Evolutionary conservation across 2,888 invertebrate genomes (phyloP), one percentile per base, ranked within the genome.

Genomic region (Athalia rosae): DNA sequence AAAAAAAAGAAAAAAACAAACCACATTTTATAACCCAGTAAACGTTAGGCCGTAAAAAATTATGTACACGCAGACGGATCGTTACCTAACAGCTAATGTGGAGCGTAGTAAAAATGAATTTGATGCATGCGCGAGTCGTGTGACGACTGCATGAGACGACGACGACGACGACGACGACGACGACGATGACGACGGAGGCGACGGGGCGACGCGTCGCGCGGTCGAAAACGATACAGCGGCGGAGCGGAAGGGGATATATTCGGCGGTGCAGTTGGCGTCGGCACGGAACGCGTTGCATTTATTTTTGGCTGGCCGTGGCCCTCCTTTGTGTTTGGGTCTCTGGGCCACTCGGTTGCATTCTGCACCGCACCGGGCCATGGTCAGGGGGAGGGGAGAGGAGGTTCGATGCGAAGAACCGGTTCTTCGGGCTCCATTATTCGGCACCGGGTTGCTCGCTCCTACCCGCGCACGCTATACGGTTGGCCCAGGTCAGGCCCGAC

Each of bases 271-370:
- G 67, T 9, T 50, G 43, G 13, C n/a, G 58, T 45, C n/a, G 58
- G 28, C 43, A 50, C 71, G 48, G 58, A 5, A 45, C 47, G n/a
- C 43, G 64, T 13, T 13, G 5, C 1, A 83, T 81, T 84, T 86
- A 85, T 88, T 88, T 89, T 88, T 81, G 89, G 88, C 83, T 85
- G 88, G 85, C 89, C 89, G 82, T 88, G 89, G 88, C 88, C 88
- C 86, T 87, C 87, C 88, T 86, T 86, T 86, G 85, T 83, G 83
- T 81, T 80, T 71, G 61, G 80, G 78, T 63, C 59, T 50, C 61
- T 77, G 69, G 62, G 79, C 81, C 61, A 74, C 48, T 74, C 61
- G 73, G 73, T 74, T 28, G 73, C 73, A 74, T 61, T 74, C 61
- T 61, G 59, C 73, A 74, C n/a, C 53, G 28, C 28, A 28, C 69